phyloP scores from a whole-genome alignment of 1,140 invertebrate genomes.

The Drosophila leontia region DNA sequence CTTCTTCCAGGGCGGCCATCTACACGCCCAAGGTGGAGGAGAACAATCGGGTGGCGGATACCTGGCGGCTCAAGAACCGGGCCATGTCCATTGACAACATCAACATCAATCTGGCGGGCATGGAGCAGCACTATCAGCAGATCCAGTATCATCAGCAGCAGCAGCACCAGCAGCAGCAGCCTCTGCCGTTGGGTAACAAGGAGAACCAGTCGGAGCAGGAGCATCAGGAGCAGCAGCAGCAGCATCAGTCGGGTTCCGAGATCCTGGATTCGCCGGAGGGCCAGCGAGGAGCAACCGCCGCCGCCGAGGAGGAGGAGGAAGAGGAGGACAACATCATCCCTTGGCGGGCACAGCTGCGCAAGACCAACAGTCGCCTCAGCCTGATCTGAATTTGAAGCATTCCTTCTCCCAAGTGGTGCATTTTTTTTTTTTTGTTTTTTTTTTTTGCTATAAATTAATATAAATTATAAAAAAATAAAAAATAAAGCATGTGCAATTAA shows the following conservation, averaged over 20 bases:
- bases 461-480: not conserved
- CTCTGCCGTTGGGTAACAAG: conserved; percentile 78
- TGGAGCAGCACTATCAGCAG: conserved; percentile 83
- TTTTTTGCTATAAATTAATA: conserved; percentile 12
- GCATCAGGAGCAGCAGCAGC: conserved; percentile 9
- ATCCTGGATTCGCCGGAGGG: conserved; percentile 18
- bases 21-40: conserved; percentile 89
- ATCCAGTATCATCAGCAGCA: conserved; percentile 46
- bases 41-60: conserved; percentile 86
- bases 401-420: conserved; percentile 46
- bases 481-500: conserved; percentile 60
- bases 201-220: conserved; percentile 64
- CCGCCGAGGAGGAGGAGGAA: conserved; percentile 81
- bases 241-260: conserved; percentile 13
- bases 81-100: conserved; percentile 88
- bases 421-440: conserved; percentile 51
- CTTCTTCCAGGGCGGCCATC: conserved; percentile 86
- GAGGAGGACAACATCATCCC: conserved; percentile 91
- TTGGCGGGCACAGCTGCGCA: conserved; percentile 94
- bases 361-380: conserved; percentile 90
- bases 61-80: conserved; percentile 86
- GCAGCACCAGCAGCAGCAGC: conserved; percentile 39
- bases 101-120: conserved; percentile 85
- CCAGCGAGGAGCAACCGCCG: conserved; percentile 19
- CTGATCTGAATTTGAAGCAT: conserved; percentile 56